A percentile compares a stretch with the other conserved stretches of the same genome.
phyloP scores from a whole-genome alignment of 1,140 invertebrate genomes.

The Phymastichus coffea region DNA sequence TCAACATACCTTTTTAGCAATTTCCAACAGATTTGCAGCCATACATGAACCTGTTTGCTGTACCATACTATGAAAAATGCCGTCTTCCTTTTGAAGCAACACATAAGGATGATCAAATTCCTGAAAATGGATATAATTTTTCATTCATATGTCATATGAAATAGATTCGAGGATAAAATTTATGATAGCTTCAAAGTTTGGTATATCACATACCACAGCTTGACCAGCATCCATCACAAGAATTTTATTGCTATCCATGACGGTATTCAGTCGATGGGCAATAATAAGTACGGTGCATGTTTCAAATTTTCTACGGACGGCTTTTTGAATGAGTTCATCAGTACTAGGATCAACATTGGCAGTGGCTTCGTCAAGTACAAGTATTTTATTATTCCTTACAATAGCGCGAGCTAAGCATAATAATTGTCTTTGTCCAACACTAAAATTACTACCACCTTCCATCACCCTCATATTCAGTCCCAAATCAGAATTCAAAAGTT shows the following conservation, averaged over 20 bases:
- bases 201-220: conserved; percentile 53
- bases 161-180: too few species aligned
- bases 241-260: conserved; percentile 67
- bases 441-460: conserved; percentile 78
- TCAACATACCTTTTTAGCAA: conserved; percentile 61
- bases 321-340: conserved; percentile 72
- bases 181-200: too few species aligned
- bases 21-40: conserved; percentile 60
- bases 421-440: conserved; percentile 80
- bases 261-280: conserved; percentile 81
- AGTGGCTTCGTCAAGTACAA: conserved; percentile 72
- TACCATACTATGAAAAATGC: conserved; percentile 65
- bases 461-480: conserved; percentile 70
- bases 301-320: conserved; percentile 70
- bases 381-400: conserved; percentile 74
- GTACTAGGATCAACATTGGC: conserved; percentile 74
- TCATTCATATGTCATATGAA: too few species aligned
- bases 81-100: conserved; percentile 58
- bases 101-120: conserved; percentile 68
- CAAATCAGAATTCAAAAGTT: conserved; percentile 63
- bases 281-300: conserved; percentile 83
- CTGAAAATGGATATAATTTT: conserved; percentile 39
- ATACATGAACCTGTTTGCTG: conserved; percentile 66
- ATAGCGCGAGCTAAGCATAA: conserved; percentile 79
- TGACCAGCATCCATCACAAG: conserved; percentile 64